These are phyloP conservation scores for Platorchestia sp. DNA, from an alignment of 1,140 invertebrate species.

Conservation along the genomic window DNA sequence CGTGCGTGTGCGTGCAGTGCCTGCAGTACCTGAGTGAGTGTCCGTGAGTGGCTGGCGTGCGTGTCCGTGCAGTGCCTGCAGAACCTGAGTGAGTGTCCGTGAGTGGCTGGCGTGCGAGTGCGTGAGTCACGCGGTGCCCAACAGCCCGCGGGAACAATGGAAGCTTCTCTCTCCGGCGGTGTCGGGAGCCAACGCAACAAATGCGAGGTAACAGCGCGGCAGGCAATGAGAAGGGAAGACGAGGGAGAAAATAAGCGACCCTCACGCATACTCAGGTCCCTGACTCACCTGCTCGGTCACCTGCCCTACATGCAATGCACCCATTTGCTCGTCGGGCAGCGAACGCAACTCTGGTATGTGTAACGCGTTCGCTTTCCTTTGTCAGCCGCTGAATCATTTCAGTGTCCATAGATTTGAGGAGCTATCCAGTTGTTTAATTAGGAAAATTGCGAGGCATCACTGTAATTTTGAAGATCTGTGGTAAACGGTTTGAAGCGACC, in stretches of 20 bases:
- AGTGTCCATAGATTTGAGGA: no score
- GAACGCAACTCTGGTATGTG: no score
- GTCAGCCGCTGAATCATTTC: no score
- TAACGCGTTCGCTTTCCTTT: no score
- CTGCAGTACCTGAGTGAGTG: no score
- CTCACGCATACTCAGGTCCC: not conserved
- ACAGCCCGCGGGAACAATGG: not conserved
- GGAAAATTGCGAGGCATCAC: no score
- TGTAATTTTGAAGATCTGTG: no score
- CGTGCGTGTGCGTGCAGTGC: no score
- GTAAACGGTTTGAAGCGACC: no score
- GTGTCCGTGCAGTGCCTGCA: not conserved
- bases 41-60: no score
- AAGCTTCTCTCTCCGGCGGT: not conserved
- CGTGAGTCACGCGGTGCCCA: not conserved
- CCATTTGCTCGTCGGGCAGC: not conserved
- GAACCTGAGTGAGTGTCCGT: no score
- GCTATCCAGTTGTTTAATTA: no score
- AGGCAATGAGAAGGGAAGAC: not conserved
- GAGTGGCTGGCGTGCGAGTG: not conserved
- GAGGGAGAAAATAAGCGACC: not conserved
- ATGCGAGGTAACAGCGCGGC: not conserved
- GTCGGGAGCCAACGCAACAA: not conserved
- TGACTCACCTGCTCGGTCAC: not conserved
- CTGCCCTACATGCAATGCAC: not conserved